These are phyloP conservation scores for Megalurothrips usitatus DNA, from an alignment of 2,888 invertebrate genomes.

Conservation along the genomic window DNA sequence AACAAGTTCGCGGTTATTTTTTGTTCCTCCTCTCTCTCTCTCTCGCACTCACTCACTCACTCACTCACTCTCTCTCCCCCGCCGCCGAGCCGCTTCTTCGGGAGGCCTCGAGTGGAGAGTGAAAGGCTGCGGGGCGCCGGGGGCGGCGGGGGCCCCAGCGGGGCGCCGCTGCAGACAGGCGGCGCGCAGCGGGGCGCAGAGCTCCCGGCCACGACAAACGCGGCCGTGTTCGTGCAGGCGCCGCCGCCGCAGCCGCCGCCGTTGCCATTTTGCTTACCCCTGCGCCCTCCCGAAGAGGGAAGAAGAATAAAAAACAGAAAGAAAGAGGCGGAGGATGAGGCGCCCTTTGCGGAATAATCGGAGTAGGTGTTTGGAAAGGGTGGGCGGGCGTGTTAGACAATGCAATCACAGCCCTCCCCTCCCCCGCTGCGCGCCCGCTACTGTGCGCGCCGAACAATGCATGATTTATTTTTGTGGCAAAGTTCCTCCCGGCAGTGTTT, in stretches of 20 bases:
- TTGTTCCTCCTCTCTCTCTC: not conserved
- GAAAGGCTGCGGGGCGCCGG: too few species aligned
- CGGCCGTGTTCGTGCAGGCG: conserved; percentile 28
- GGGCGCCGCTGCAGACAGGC: too few species aligned
- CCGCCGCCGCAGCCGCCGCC: not conserved
- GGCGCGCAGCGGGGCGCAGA: too few species aligned
- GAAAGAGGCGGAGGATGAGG: not conserved
- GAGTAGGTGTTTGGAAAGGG: not conserved
- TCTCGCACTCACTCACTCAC: not conserved
- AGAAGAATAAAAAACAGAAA: not conserved
- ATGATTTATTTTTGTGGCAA: not conserved
- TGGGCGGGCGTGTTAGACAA: not conserved
- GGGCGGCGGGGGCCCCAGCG: too few species aligned
- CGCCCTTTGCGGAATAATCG: too few species aligned
- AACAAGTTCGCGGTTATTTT: not conserved
- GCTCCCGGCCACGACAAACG: not conserved
- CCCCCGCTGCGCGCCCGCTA: too few species aligned
- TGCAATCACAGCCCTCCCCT: not conserved
- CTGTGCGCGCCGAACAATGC: conserved; percentile 3
- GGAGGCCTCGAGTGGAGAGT: too few species aligned
- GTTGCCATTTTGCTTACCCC: not conserved
- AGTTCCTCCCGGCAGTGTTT: not conserved
- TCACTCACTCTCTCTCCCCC: not conserved
- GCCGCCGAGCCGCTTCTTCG: not conserved
- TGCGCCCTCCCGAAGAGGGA: not conserved